A percentile compares a stretch with the other conserved stretches of the same genome.
Conservation (phyloP, 2,888 invertebrate genomes). For the Hoplodrina ambigua region DNA sequence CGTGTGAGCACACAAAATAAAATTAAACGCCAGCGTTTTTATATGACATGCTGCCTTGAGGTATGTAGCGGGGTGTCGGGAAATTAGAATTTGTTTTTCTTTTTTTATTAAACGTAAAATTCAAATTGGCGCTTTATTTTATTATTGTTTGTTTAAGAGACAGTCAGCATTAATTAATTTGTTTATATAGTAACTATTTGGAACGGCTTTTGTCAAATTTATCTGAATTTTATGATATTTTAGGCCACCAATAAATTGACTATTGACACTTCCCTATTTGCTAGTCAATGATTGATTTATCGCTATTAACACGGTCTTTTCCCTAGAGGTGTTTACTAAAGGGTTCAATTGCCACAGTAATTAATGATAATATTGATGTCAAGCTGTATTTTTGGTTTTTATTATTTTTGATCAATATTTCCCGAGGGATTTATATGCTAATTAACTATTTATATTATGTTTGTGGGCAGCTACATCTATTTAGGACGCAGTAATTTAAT, state of each 20-base stretch:
- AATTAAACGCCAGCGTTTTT: slow-evolving; percentile 68
- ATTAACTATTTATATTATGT: not conserved
- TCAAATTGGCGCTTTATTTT: too few relatives aligned
- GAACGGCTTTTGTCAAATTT: not conserved
- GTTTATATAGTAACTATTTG: not conserved
- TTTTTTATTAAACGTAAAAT: not conserved
- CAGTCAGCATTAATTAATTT: too few relatives aligned
- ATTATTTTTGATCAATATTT: not conserved
- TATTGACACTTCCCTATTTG: slow-evolving; percentile 1
- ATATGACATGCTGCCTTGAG: slow-evolving; percentile 44
- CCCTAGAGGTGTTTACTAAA: slow-evolving; percentile 22
- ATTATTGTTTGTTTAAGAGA: not conserved
- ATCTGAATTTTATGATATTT: not conserved
- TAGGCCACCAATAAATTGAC: not conserved
- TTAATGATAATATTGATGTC: slow-evolving; percentile 27
- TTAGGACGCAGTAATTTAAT: not conserved
- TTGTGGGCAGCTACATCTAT: not conserved
- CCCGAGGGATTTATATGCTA: not conserved
- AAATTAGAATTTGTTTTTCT: not conserved
- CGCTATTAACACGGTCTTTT: not conserved
- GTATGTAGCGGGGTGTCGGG: slow-evolving; percentile 41
- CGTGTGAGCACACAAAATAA: slow-evolving; percentile 68
- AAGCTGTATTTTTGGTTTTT: slow-evolving; percentile 11
- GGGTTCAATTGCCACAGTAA: slow-evolving; percentile 27
- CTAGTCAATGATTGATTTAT: slow-evolving; percentile 8